Percentiles rank a stretch among this genome's conserved stretches.
phyloP scores from a whole-genome alignment of 2,888 invertebrate genomes.

The Chrysolina americana region DNA sequence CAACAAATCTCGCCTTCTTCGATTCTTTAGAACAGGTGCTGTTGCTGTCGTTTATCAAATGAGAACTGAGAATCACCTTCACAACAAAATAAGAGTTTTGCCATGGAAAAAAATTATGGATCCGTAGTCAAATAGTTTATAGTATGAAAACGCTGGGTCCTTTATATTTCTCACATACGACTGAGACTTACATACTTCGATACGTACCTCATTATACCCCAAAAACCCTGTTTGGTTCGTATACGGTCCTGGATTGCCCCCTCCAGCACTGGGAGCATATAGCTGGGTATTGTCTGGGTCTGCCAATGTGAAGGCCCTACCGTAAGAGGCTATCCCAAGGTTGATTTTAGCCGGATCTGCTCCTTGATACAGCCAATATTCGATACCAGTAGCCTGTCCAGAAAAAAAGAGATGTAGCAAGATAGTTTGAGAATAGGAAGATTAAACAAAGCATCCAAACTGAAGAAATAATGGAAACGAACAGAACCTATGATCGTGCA shows the following conservation, averaged over 20 bases:
- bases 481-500: too few species aligned
- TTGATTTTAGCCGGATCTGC: conserved; percentile 76
- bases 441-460: not conserved
- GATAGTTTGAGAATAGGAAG: not conserved
- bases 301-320: conserved; percentile 76
- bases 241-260: conserved; percentile 76
- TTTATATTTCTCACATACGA: not conserved
- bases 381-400: conserved; percentile 68
- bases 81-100: too few species aligned
- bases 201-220: conserved; percentile 79
- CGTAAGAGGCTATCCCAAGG: conserved; percentile 81
- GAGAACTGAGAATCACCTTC: too few species aligned
- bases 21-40: too few species aligned
- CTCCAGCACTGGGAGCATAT: conserved; percentile 74
- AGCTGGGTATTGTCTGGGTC: conserved; percentile 69
- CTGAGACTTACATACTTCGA: not conserved
- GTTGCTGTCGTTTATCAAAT: too few species aligned
- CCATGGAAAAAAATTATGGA: too few species aligned
- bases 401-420: not conserved
- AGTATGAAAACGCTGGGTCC: too few species aligned
- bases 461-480: too few species aligned
- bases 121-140: too few species aligned
- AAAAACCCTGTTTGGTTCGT: conserved; percentile 77
- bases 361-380: conserved; percentile 73
- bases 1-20: too few species aligned